phyloP scores from a whole-genome alignment of 2,113 vertebrate genomes.

The Nycticorax nycticorax region DNA sequence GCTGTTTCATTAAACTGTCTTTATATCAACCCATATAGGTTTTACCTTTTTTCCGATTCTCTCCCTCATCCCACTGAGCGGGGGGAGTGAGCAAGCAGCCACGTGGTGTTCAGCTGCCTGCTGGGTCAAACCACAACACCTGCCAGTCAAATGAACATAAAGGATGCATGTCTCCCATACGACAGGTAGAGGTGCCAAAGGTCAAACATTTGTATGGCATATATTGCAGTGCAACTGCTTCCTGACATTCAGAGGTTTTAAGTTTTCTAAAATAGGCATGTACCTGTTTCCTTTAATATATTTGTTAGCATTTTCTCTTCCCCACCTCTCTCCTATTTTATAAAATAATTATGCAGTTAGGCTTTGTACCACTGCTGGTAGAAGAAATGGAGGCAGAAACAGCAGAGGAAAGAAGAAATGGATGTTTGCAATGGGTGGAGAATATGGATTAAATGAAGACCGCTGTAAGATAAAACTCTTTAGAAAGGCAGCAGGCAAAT shows the following conservation, averaged over 20 bases:
- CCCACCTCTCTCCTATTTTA: not conserved
- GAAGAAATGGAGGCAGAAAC: not conserved
- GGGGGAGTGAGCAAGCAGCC: too few species aligned
- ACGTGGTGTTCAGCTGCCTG: too few species aligned
- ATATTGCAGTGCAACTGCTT: not conserved
- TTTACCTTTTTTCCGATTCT: too few species aligned
- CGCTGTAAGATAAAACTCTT: not conserved
- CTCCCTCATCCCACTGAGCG: too few species aligned
- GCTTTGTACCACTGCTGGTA: not conserved
- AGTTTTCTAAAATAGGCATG: not conserved
- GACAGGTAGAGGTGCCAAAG: not conserved
- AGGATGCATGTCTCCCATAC: not conserved
- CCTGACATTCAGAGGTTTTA: not conserved
- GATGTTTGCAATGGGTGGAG: not conserved
- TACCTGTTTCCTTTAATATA: not conserved
- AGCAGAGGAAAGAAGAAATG: not conserved
- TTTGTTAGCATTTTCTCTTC: not conserved
- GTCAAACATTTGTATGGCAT: not conserved
- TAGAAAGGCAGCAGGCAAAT: not conserved
- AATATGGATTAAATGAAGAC: not conserved
- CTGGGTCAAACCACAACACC: too few species aligned
- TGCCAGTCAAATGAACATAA: not conserved
- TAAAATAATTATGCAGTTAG: not conserved
- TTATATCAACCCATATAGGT: too few species aligned
- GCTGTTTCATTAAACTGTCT: too few species aligned